Conservation (phyloP, 2,797 vertebrate genomes). For the Xyrichtys novacula region DNA sequence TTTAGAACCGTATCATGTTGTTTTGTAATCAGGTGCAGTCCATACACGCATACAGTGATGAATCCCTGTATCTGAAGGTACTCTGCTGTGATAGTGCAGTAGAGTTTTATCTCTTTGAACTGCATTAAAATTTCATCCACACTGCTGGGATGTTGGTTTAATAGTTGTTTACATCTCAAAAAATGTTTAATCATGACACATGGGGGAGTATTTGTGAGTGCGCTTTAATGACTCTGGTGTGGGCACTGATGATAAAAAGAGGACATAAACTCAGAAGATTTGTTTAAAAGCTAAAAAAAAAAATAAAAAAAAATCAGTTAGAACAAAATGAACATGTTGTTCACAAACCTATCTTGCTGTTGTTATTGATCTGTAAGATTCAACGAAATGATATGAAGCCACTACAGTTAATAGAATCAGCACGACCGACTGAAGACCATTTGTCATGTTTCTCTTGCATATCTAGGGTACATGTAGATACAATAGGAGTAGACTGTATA, state of each 20-base stretch:
- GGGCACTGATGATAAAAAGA: constrained; percentile 55
- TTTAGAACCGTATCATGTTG: too few species aligned
- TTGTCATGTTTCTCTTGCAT: not conserved
- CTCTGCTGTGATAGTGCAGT: not conserved
- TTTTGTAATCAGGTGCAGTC: not conserved
- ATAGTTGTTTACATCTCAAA: constrained; percentile 70
- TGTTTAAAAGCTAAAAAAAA: constrained; percentile 51
- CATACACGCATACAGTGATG: not conserved
- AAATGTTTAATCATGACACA: constrained; percentile 58
- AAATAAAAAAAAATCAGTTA: constrained; percentile 55
- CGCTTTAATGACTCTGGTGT: constrained; percentile 58
- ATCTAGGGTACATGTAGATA: not conserved
- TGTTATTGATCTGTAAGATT: constrained; percentile 16
- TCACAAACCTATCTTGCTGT: constrained; percentile 23
- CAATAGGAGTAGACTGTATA: constrained; percentile 1
- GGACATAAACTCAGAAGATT: constrained; percentile 52
- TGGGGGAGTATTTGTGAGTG: constrained; percentile 34
- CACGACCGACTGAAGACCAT: not conserved
- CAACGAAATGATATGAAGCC: not conserved
- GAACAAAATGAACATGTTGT: constrained; percentile 36
- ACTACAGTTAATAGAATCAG: not conserved
- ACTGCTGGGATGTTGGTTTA: constrained; percentile 46
- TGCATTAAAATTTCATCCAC: constrained; percentile 22
- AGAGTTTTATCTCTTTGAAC: constrained; percentile 3
- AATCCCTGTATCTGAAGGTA: not conserved